phyloP scores from a whole-genome alignment of 2,888 invertebrate genomes.

The Tenthredo notha region DNA sequence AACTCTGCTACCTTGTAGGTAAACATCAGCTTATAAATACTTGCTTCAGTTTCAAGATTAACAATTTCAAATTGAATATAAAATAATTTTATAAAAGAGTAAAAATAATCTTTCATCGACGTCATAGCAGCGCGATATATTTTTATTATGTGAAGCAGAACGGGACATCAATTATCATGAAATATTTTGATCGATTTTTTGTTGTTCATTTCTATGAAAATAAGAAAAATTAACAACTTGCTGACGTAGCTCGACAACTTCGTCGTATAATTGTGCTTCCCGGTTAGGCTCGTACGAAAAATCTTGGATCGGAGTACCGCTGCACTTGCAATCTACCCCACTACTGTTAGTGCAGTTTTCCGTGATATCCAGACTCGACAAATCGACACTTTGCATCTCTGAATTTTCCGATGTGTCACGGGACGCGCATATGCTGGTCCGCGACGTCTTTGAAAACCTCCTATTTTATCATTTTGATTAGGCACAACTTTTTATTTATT shows the following conservation, averaged over 20 bases:
- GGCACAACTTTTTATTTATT: background rate
- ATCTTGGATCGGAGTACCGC: constrained; percentile 35
- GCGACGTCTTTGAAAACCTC: constrained; percentile 59
- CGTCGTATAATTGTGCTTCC: constrained; percentile 40
- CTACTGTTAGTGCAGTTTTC: constrained; percentile 55
- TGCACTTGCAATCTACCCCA: constrained; percentile 34
- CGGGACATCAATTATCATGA: background rate
- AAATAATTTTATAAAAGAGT: background rate
- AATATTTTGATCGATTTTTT: background rate
- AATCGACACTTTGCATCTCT: constrained; percentile 67
- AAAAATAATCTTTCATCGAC: background rate
- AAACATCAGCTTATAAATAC: constrained; percentile 56
- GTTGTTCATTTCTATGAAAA: background rate
- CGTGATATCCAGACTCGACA: constrained; percentile 57
- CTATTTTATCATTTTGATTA: constrained; percentile 37
- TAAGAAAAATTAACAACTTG: constrained; percentile 60
- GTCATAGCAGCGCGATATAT: background rate
- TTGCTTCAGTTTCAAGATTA: background rate
- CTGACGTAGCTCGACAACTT: constrained; percentile 59
- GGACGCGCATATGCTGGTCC: constrained; percentile 55
- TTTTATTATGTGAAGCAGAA: background rate
- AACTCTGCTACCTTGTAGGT: constrained; percentile 78
- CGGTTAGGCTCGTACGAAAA: constrained; percentile 37
- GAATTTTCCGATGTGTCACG: constrained; percentile 57
- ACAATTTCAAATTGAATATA: background rate